phyloP scores from a whole-genome alignment of 1,140 invertebrate genomes.

The Metopolophium dirhodum region DNA sequence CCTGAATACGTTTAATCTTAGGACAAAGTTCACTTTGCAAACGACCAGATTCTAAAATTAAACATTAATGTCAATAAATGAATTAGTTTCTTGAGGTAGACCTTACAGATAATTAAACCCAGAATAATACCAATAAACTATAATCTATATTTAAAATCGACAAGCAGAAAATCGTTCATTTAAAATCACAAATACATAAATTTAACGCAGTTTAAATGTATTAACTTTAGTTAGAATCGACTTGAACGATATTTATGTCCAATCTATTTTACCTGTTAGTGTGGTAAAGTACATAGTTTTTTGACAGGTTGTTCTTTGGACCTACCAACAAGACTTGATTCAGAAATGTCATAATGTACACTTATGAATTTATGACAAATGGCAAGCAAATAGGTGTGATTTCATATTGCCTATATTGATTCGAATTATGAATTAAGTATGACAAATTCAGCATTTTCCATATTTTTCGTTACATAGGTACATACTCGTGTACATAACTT shows the following conservation, averaged over 20 bases:
- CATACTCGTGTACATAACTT: too few relatives aligned
- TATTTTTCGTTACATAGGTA: not conserved
- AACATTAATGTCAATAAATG: not conserved
- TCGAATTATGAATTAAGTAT: not conserved
- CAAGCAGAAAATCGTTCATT: not conserved
- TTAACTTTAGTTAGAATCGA: not conserved
- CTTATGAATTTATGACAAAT: not conserved
- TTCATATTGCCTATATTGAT: not conserved
- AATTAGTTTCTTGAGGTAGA: not conserved
- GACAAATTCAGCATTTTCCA: not conserved
- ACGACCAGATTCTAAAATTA: conserved; percentile 21
- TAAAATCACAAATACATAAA: not conserved
- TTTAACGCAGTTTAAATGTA: not conserved
- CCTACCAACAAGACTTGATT: not conserved
- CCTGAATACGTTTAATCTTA: conserved; percentile 5
- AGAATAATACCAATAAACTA: not conserved
- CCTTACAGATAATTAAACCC: not conserved
- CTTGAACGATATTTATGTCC: not conserved
- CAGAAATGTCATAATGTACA: not conserved
- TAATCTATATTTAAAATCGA: not conserved
- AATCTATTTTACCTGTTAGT: not conserved
- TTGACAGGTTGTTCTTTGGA: not conserved
- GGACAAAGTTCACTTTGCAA: not conserved
- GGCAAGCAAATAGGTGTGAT: not conserved
- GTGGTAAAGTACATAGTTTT: too few relatives aligned